phyloP scores from a whole-genome alignment of 2,113 vertebrate genomes.

The Heterochromis multidens region DNA sequence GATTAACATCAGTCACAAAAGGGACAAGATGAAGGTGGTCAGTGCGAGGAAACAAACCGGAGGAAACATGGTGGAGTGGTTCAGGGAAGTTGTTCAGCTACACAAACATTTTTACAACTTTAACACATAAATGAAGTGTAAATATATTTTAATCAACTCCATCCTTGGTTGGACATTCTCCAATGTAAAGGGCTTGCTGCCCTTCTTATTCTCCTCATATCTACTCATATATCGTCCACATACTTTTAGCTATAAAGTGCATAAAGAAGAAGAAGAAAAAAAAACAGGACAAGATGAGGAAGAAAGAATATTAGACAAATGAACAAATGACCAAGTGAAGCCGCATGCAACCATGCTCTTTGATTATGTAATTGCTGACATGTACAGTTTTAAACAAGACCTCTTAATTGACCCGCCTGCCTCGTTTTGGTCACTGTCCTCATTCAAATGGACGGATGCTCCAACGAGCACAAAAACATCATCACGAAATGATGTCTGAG shows the following conservation, averaged over 20 bases:
- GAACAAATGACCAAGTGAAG: not conserved
- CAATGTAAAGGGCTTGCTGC: not conserved
- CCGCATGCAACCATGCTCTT: not conserved
- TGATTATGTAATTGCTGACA: not conserved
- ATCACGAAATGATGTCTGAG: not conserved
- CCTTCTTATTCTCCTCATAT: not conserved
- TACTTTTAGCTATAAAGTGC: not conserved
- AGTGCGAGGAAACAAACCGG: not conserved
- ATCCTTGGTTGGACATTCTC: not conserved
- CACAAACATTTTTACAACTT: not conserved
- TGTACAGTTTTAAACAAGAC: not conserved
- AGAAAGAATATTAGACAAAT: not conserved
- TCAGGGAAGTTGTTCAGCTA: not conserved
- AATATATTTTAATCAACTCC: not conserved
- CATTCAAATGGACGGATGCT: not conserved
- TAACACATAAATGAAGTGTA: not conserved
- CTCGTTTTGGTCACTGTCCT: not conserved
- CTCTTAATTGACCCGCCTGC: not conserved
- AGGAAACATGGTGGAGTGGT: not conserved
- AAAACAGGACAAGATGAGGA: fast-evolving
- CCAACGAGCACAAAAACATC: not conserved
- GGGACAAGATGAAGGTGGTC: not conserved
- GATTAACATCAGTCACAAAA: not conserved
- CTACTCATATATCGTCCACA: not conserved
- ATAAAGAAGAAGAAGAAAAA: not conserved